Evolutionary conservation across 1,140 invertebrate species (phyloP), one percentile per base, ranked within the genome.

Genomic region (Phocides pigmalion): DNA sequence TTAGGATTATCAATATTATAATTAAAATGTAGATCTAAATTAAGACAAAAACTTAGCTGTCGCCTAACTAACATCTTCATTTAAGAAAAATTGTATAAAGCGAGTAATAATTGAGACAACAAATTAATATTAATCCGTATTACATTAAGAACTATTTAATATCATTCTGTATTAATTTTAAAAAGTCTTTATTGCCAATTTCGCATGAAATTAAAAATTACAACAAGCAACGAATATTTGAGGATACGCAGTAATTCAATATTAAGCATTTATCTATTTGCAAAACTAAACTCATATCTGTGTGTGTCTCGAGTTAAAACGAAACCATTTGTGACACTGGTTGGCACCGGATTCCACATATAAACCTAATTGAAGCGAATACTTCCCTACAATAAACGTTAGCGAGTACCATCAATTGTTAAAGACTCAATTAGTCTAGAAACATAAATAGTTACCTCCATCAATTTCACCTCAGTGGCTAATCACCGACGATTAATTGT

Each of bases 341-440:
- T 66, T 72, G 42, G 9, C 56, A 68, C 73, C 70, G 70, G 73
- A 70, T 73, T 73, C 50, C 64, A 58, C 65, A 68, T 73, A 72
- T 73, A 76, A 73, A 73, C 53, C 68, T 70, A 73, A 76, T 73
- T 70, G 70, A 67, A 70, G 70, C 70, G 64, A 70, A 70, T 71
- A 67, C 66, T 68, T 70, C 63, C 68, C 51, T 65, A 70, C 73
- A 70, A 70, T 72, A 66, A 65, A 69, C 62, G 67, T 56, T 72
- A 59, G 59, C 51, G 66, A 66, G 62, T 65, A 62, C 35, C 64
- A 61, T 70, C 64, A 69, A 66, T 69, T 65, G 66, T 62, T 59
- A 51, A 65, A 75, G 62, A 68, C 64, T 63, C 50, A 50, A 66
- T 49, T 62, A 62, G 51, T 68, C 37, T 66, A 20, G 41, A 58